Evolutionary conservation across 2,888 invertebrate genomes (phyloP), one percentile per base, ranked within the genome.

Genomic region (Caenorhabditis panamensis): DNA sequence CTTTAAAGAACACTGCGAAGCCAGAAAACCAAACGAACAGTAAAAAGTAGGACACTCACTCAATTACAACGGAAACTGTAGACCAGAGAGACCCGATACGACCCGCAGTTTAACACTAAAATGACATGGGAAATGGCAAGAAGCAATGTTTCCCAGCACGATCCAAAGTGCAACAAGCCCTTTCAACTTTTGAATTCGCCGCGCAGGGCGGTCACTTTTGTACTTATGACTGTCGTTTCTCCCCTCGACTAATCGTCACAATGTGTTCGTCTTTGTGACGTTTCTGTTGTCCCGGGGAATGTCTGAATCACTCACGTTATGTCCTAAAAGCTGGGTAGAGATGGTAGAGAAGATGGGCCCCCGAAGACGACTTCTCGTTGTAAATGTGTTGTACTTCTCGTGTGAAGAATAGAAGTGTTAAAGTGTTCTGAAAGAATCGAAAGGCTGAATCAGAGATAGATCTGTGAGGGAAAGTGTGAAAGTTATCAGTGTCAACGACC

Each of bases 141-240:
- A 16, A 5, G 16, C 16, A 41, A 4, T 2, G 8, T 18, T 41
- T 41, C 26, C 22, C 20, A 67, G 44, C 31, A 47, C 56, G 22
- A 16, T 28, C 26, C 37, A 9, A 54, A 37, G 41, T 44, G 26
- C 20, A 44, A 36, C 13, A 31, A 31, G 22, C 54, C 44, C 58
- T 58, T 47, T 47, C 18, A 6, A 47, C n/a, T 47, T 58, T 49
- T 51, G 31, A n/a, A 49, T 28, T 36, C 31, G 26, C 47, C 47
- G 26, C 24, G 58, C 58, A 36, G 62, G 59, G 62, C 71, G 71
- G 71, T 71, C 71, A 71, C 54, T 71, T 71, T 71, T 71, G 53
- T 54, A 64, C 41, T 54, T 53, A 5, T 26, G 53, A 24, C 51
- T 9, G 37, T 36, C 20, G 20, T 44, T 31, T 49, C 31, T n/a